A percentile compares a stretch with the other conserved stretches of the same genome.
These are phyloP conservation scores for Trichopria drosophilae DNA, from an alignment of 2,888 invertebrate genomes.

Conservation along the genomic window DNA sequence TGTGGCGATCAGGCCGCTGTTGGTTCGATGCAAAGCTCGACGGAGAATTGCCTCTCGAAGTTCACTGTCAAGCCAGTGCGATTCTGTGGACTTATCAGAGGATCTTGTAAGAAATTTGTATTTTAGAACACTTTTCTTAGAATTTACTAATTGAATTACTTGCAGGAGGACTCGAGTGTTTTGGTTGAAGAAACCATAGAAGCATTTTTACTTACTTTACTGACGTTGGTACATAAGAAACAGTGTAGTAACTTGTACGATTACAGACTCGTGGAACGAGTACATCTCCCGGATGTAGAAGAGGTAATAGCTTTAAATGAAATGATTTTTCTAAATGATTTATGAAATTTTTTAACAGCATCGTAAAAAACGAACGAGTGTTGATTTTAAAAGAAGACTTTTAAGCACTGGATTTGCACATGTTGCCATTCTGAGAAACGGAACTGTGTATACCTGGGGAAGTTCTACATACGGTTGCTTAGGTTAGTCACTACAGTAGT, in stretches of 20 bases:
- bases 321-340: slow-evolving; percentile 24
- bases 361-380: slow-evolving; percentile 33
- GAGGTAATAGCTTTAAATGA: slow-evolving; percentile 40
- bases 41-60: slow-evolving; percentile 56
- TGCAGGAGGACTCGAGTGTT: slow-evolving; percentile 49
- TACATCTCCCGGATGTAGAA: slow-evolving; percentile 42
- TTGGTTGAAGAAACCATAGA: slow-evolving; percentile 60
- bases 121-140: slow-evolving; percentile 42
- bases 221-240: slow-evolving; percentile 58
- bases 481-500: slow-evolving; percentile 54
- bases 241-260: slow-evolving; percentile 42
- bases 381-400: slow-evolving; percentile 58
- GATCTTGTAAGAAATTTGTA: slow-evolving; percentile 44
- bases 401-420: slow-evolving; percentile 68
- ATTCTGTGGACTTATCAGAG: slow-evolving; percentile 58
- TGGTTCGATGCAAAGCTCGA: slow-evolving; percentile 54
- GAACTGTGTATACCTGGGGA: slow-evolving; percentile 68
- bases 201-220: slow-evolving; percentile 60
- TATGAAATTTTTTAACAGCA: slow-evolving; percentile 29
- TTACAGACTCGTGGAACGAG: slow-evolving; percentile 46
- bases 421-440: slow-evolving; percentile 65
- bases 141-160: no score
- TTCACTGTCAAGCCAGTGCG: slow-evolving; percentile 60
- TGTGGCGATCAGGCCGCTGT: slow-evolving; percentile 60
- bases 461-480: slow-evolving; percentile 63